Evolutionary conservation across 1,140 invertebrate genomes (phyloP).

Genomic region (Drosophila sturtevanti): DNA sequence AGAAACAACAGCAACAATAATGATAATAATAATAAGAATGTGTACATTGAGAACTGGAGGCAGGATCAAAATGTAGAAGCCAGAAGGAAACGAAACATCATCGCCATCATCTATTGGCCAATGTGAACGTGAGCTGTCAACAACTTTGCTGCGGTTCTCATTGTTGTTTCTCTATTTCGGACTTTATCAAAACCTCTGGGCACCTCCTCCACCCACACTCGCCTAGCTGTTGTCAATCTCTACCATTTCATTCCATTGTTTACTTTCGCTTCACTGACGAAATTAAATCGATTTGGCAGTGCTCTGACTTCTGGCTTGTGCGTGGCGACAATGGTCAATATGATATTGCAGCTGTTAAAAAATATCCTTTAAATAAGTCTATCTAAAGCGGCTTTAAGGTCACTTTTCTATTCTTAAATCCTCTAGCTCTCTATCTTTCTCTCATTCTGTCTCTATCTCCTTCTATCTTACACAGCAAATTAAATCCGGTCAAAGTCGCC

Average conservation of each 20-base stretch:
- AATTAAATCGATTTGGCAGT: conserved; percentile 72
- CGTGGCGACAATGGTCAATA: conserved; percentile 11
- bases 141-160: conserved; percentile 52
- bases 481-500: conserved; percentile 49
- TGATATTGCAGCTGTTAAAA: conserved; percentile 29
- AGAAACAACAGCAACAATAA: conserved; percentile 29
- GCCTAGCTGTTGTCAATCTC: too few species aligned
- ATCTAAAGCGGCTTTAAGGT: conserved; percentile 4
- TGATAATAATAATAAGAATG: conserved; percentile 20
- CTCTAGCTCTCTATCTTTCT: background rate
- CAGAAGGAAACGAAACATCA: conserved; percentile 38
- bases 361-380: conserved; percentile 46
- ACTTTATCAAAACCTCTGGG: conserved; percentile 20
- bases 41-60: background rate
- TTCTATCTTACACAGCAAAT: conserved; percentile 15
- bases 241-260: conserved; percentile 42
- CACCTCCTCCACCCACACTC: background rate
- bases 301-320: conserved; percentile 26
- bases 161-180: conserved; percentile 28
- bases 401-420: too few species aligned
- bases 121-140: conserved; percentile 75
- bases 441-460: background rate
- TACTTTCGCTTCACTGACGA: conserved; percentile 68
- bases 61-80: background rate
- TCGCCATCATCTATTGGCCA: conserved; percentile 58